Percentiles rank a stretch among this genome's conserved stretches.
phyloP scores from a whole-genome alignment of 2,888 invertebrate species.

The Monochamus alternatus region DNA sequence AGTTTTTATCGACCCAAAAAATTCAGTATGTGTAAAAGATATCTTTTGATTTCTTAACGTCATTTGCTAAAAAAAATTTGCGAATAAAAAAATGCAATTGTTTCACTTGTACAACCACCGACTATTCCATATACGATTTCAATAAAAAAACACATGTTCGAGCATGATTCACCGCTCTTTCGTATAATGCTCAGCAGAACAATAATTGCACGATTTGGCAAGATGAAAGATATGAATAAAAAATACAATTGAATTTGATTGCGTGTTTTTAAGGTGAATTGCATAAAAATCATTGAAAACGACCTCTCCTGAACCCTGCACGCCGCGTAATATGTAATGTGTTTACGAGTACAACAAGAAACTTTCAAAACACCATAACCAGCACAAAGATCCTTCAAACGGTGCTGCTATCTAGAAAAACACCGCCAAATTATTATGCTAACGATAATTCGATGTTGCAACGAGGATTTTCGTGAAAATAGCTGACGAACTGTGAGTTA shows the following conservation, averaged over 20 bases:
- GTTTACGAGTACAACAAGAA: constrained; percentile 55
- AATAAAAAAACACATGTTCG: neutral
- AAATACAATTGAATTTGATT: constrained; percentile 38
- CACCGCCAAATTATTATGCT: constrained; percentile 41
- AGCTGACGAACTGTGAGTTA: constrained; percentile 14
- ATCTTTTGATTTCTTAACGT: too few relatives aligned
- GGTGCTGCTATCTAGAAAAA: constrained; percentile 47
- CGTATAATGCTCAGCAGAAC: constrained; percentile 19
- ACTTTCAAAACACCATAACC: constrained; percentile 54
- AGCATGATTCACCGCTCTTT: constrained; percentile 22
- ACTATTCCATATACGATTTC: constrained; percentile 7
- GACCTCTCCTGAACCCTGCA: constrained; percentile 61
- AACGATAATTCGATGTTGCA: constrained; percentile 15
- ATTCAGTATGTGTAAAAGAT: too few relatives aligned
- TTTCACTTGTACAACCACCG: too few relatives aligned
- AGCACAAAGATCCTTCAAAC: constrained; percentile 56
- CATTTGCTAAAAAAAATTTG: neutral
- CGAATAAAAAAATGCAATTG: neutral
- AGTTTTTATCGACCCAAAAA: too few relatives aligned
- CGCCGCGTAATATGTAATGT: constrained; percentile 29
- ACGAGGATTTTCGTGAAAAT: constrained; percentile 32
- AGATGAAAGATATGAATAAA: constrained; percentile 37
- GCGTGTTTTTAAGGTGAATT: constrained; percentile 50
- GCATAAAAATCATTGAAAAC: constrained; percentile 65
- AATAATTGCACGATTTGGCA: constrained; percentile 33